Evolutionary conservation across 2,888 invertebrate genomes (phyloP), one percentile per base, ranked within the genome.

Genomic region (Aleiodes testaceus): DNA sequence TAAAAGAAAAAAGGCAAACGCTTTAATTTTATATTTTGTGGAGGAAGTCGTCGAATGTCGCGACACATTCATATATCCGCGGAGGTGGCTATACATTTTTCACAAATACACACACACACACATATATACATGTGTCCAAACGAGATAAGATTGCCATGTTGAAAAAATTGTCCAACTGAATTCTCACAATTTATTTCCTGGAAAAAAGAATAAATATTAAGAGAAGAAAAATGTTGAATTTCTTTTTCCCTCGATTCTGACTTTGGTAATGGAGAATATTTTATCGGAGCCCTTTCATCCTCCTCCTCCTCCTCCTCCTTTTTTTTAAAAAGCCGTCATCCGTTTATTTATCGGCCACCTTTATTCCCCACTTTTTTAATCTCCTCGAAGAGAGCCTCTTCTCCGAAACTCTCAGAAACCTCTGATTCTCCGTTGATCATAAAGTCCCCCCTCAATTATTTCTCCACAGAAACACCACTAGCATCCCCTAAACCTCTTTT

Each of bases 21-120:
- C 63, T 70, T 72, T 20, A 68, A 72, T 72, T 72, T 72, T 67
- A 70, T 72, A 70, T 68, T 47, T 71, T 49, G 55, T 42, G 71
- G 63, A 69, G 66, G 53, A 53, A 65, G 47, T 59, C 14, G 66
- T 12, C 36, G 55, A 65, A 52, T 53, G 36, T 52, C 20, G 42
- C 30, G 49, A 53, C 30, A 66, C 22, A 64, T 71, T 74, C 52
- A 53, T 71, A 69, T 69, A 71, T 71, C 66, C 44, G 45, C 55
- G 49, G 64, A 53, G 44, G 55, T 67, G n/a, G 55, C 36, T 55
- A 55, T 22, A 36, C 63, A 61, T 61, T 45, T 16, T 52, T 22
- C 16, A 68, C 22, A 59, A 7, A 63, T 20, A 61, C 18, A 61
- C 53, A 44, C 47, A 52, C 36, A 53, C 42, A 47, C 67, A 55